Percentiles rank a stretch among this genome's conserved stretches.
Conservation (phyloP, 1,140 invertebrate genomes). For the Copidosoma floridanum region DNA sequence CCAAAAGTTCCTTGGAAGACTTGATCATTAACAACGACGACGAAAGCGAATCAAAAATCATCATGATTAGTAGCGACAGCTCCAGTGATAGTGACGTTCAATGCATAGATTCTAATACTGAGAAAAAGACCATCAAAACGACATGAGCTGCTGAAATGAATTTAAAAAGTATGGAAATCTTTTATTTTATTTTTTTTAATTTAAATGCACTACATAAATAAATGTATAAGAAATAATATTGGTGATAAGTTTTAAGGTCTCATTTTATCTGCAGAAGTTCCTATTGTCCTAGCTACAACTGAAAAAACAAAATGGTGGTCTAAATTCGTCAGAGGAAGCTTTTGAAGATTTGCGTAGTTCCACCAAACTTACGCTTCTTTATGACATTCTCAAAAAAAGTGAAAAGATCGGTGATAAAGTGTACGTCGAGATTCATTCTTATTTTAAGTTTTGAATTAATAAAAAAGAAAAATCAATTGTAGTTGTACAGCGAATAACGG, state of each 20-base stretch:
- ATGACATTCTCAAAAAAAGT: constrained; percentile 82
- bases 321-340: constrained; percentile 55
- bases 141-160: constrained; percentile 59
- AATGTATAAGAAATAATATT: not conserved
- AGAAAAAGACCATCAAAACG: constrained; percentile 38
- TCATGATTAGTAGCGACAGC: not conserved
- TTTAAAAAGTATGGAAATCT: constrained; percentile 44
- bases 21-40: constrained; percentile 85
- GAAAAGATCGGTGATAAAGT: constrained; percentile 91
- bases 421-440: constrained; percentile 57
- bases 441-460: no score
- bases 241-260: not conserved
- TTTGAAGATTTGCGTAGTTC: constrained; percentile 63
- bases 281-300: constrained; percentile 16
- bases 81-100: constrained; percentile 34
- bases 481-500: not conserved
- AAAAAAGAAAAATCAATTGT: no score
- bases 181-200: no score
- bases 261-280: constrained; percentile 8
- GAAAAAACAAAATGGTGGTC: constrained; percentile 57
- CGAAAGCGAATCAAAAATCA: constrained; percentile 46
- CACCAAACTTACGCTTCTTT: constrained; percentile 79
- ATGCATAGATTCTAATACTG: constrained; percentile 27
- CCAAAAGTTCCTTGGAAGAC: constrained; percentile 74
- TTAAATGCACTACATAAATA: no score